These are phyloP conservation scores for Macrobrachium rosenbergii DNA, from an alignment of 1,140 invertebrate species.

Conservation along the genomic window DNA sequence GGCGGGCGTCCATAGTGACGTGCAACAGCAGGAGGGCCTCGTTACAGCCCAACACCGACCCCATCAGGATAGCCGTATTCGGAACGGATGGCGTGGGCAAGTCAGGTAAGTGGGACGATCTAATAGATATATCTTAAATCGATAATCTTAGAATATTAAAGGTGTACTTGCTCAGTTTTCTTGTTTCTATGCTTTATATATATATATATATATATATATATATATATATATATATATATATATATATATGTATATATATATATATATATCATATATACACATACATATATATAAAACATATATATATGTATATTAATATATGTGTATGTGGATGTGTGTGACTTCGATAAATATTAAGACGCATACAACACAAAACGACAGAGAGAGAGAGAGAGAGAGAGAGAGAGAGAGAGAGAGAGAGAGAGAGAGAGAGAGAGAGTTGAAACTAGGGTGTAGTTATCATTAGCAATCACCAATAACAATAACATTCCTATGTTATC, in stretches of 20 bases:
- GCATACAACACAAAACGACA: neutral
- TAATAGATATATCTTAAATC: too few species aligned
- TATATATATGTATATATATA: too few species aligned
- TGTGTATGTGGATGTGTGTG: too few species aligned
- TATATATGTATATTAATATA: too few species aligned
- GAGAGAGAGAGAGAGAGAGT: neutral
- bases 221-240: too few species aligned
- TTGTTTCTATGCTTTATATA: neutral
- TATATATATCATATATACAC: too few species aligned
- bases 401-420: neutral
- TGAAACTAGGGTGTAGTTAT: neutral
- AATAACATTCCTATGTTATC: too few species aligned
- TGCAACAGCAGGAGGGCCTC: conserved; percentile 30
- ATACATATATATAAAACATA: too few species aligned
- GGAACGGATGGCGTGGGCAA: conserved; percentile 47
- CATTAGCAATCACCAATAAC: too few species aligned
- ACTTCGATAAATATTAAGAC: too few species aligned
- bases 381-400: neutral
- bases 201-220: too few species aligned
- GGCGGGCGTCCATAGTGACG: conserved; percentile 47
- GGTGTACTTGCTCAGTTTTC: neutral
- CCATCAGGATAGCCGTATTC: conserved; percentile 45
- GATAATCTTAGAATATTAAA: neutral
- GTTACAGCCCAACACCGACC: conserved; percentile 21
- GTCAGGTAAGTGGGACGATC: conserved; percentile 28